Evolutionary conservation across 2,113 vertebrate genomes (phyloP), one percentile per base, ranked within the genome.

Genomic region (Ictalurus furcatus): DNA sequence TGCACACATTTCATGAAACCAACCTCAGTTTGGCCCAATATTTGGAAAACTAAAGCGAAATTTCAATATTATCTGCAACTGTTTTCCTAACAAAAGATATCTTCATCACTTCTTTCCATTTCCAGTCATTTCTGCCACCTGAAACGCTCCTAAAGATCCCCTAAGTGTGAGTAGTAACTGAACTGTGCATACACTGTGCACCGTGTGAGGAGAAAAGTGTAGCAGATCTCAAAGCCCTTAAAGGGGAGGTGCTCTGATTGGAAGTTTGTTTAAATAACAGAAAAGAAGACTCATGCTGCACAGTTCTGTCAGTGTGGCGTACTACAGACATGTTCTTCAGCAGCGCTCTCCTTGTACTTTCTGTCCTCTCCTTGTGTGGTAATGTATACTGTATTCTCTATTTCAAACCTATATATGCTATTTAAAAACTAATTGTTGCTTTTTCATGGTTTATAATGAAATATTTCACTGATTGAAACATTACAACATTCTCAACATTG

Each of bases 281-380:
- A 34, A 23, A 37, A 61, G 56, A 23, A 59, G 12, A 25, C 23
- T 23, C 30, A 4, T 37, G 14, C 19, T n/a, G n/a, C 40, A 65
- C 40, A 30, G 61, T 54, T 69, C 7, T 0, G 23, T n/a, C 7
- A 44, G 54, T 40, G 61, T 65, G 81, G n/a, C 59, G 79, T 25
- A 65, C 13, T 19, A 28, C 23, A 87, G 28, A 67, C 16, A 88
- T 88, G 90, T 56, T 88, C 54, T 54, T 90, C 84, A 30, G 17
- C 23, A 56, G 73, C 30, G 37, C 80, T 40, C 30, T 69, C 8
- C 44, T 91, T 40, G n/a, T 85, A 6, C 74, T 91, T 23, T 87
- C 73, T 37, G 0, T 74, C 5, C 9, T 83, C 34, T 30, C 34
- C 58, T 13, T 86, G 8, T 82, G 74, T 4, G 86, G 88, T 89